A percentile compares a stretch with the other conserved stretches of the same genome.
Evolutionary conservation across 2,888 invertebrate genomes (phyloP).

Genomic region (Temnothorax ravouxi): DNA sequence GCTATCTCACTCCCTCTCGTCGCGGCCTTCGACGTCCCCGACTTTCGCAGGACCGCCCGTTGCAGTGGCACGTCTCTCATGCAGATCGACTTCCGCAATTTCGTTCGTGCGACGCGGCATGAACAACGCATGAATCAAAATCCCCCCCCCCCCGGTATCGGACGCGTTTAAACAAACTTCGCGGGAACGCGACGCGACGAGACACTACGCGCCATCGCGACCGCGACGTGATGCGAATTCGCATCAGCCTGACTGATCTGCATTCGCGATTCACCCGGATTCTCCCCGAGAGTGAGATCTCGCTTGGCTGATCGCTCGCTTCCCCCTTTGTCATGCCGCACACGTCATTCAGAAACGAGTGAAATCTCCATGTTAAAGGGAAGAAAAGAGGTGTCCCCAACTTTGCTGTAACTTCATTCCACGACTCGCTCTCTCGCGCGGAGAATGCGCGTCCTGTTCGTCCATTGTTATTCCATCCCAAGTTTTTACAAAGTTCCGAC

Average conservation of each 20-base stretch:
- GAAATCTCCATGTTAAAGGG: slow-evolving; percentile 25
- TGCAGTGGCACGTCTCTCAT: neutral
- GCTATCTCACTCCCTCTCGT: neutral
- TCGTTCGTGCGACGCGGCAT: neutral
- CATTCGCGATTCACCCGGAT: slow-evolving; percentile 9
- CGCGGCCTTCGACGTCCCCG: slow-evolving; percentile 28
- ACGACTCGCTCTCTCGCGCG: no score
- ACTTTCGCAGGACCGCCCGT: slow-evolving; percentile 2
- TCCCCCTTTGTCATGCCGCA: neutral
- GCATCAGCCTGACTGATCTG: neutral
- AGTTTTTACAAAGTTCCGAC: slow-evolving; percentile 40
- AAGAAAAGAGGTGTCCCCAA: neutral
- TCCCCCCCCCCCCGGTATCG: slow-evolving; percentile 3
- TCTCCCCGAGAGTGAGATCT: neutral
- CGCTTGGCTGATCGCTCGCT: neutral
- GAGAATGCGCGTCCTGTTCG: neutral
- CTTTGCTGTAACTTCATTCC: slow-evolving; percentile 29
- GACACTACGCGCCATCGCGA: slow-evolving; percentile 1
- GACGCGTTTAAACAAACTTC: slow-evolving; percentile 12
- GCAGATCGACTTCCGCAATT: slow-evolving; percentile 29
- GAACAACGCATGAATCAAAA: slow-evolving; percentile 39
- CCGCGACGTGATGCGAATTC: slow-evolving; percentile 37
- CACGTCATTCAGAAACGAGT: slow-evolving; percentile 11
- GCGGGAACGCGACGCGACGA: slow-evolving; percentile 16
- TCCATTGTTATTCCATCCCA: slow-evolving; percentile 38